Evolutionary conservation across 2,888 invertebrate genomes (phyloP).

Genomic region (Polydrusus pterygomalis): DNA sequence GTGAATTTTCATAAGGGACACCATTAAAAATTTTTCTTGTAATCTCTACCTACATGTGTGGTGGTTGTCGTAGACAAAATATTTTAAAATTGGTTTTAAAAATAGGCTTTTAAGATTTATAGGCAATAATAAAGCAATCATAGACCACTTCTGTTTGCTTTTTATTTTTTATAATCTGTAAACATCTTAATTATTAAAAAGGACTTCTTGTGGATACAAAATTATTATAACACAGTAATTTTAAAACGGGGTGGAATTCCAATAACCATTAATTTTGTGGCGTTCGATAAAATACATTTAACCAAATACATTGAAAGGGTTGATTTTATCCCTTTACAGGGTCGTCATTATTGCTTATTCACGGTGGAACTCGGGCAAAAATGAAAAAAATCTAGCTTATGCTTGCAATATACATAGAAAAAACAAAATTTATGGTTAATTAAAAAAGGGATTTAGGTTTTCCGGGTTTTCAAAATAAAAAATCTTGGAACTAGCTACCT

Average conservation of each 20-base stretch:
- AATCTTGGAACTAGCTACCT: too few relatives aligned
- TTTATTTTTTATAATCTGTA: conserved; percentile 29
- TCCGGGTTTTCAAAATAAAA: too few relatives aligned
- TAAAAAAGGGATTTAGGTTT: too few relatives aligned
- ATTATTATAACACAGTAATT: conserved; percentile 20
- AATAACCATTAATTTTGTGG: conserved; percentile 40
- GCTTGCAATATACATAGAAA: too few relatives aligned
- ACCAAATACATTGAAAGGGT: conserved; percentile 5
- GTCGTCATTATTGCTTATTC: not conserved
- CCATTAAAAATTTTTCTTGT: too few relatives aligned
- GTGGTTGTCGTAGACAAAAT: too few relatives aligned
- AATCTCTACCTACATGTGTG: too few relatives aligned
- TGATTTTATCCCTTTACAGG: not conserved
- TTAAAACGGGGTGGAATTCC: conserved; percentile 28
- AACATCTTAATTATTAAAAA: conserved; percentile 29
- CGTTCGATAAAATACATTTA: conserved; percentile 23
- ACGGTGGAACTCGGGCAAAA: too few relatives aligned
- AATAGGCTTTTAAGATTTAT: conserved; percentile 31
- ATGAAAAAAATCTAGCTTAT: too few relatives aligned
- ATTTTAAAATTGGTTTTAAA: not conserved
- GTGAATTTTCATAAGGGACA: too few relatives aligned
- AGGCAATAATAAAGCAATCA: conserved; percentile 29
- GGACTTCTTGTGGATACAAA: conserved; percentile 9
- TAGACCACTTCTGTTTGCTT: conserved; percentile 25
- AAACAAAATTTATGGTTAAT: too few relatives aligned